Base-by-base conservation (phyloP, 2,888 invertebrate genomes). In the Drosophila austrosaltans region DNA sequence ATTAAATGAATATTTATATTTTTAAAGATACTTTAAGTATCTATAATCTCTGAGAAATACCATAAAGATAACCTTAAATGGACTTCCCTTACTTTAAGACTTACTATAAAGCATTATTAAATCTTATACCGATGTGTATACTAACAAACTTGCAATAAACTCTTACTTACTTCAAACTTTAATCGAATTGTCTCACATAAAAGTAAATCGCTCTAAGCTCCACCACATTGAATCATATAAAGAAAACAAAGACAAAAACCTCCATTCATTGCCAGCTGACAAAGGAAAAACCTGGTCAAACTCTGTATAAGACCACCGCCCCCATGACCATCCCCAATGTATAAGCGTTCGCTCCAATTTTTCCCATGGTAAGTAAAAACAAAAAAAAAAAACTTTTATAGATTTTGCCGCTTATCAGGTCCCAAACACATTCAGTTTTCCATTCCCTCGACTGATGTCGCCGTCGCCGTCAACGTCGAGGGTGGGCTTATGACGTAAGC, bases 401-500 rank as follows among this genome's bases (percentile, higher is more conserved):
- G 78, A 72, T 72, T 81, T 69, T 69, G 61, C 61, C 62, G 63
- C 85, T 88, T 82, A 89, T 87, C 82, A 87, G 69, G 42, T 7
- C 53, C 54, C 60, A 68, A 42, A 39, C 53, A 66, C 28, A 61
- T 4, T 60, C 16, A 40, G 56, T 57, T 20, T 36, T 36, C 36
- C 10, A 36, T 36, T 36, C 44, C n/a, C 7, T 12, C 25, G 42
- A 10, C 40, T 6, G 58, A 42, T 53, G 77, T 56, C 53, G 64
- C n/a, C 62, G 57, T 12, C 71, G 63, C n/a, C 62, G 57, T 12
- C 71, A 61, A 53, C 58, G 68, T 12, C 58, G 60, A 42, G 65
- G 64, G 67, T 48, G 53, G 36, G 73, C 70, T 69, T 72, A 68
- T 83, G 82, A 83, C 82, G 88, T 85, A 73, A 82, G 87, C 89